Base-by-base conservation (phyloP, 2,113 vertebrate species). In the Barbus barbus region DNA sequence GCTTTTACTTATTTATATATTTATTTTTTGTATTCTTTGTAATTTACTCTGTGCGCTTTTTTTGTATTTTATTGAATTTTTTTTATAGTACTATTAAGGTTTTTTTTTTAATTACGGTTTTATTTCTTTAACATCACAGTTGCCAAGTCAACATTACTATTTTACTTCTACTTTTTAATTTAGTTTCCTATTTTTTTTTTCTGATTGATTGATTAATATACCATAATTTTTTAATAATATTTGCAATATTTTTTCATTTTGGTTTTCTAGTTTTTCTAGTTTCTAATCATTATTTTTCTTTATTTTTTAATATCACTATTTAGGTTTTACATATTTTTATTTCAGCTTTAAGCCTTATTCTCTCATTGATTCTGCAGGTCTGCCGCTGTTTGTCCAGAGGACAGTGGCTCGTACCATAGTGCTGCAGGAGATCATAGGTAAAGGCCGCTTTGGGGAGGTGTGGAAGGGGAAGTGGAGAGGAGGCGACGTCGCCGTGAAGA, bases 401-500 rank as follows among this genome's bases (percentile, higher is more conserved):
- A 99, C 97, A 0, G 97, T 99, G 88, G 97, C 97, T 3, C 93
- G 97, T 41, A 99, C 97, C 0, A 98, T 99, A 0, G 97, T 99
- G 82, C 93, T 99, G 0, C 97, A 99, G 90, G 97, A 99, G 91
- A 98, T 98, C 85, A 98, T 98, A 0, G 97, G 97, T 11, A 99
- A 99, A 28, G 97, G 97, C 0, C 96, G 97, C 2, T 99, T 98
- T 0, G 97, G 97, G 9, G 97, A 99, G 90, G 97, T 99, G 69
- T 99, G 97, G 97, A 93, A 97, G 0, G 97, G 97, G 28, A 91
- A 96, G 28, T 98, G 97, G 97, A 91, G 97, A 0, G 97, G 97
- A 0, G 97, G 97, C 0, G 97, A 99, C 0, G 97, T 99, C n/a
- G 97, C 97, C 0, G 97, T 99, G 38, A 99, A 99, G 86, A 99